Evolutionary conservation across 2,113 vertebrate genomes (phyloP).

Genomic region (Paraplagusia blochii): DNA sequence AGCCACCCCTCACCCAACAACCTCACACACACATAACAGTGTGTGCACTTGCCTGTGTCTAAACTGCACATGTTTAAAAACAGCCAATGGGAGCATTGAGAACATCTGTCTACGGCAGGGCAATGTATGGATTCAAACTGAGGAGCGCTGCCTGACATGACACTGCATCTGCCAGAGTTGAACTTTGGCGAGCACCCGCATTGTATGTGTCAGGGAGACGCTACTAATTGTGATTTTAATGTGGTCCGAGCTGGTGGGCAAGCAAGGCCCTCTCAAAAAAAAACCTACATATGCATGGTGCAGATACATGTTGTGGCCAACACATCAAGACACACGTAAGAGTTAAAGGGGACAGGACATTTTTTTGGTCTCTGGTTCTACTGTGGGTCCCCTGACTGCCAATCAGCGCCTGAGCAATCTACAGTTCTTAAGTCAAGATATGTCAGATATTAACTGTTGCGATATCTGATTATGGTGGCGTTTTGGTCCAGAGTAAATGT

Average conservation of each 20-base stretch:
- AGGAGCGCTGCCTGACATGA: conserved; percentile 41
- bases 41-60: not conserved
- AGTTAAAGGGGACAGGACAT: conserved; percentile 49
- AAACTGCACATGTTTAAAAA: conserved; percentile 22
- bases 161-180: conserved; percentile 42
- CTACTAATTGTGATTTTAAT: conserved; percentile 69
- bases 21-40: not conserved
- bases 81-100: conserved; percentile 33
- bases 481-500: too few relatives aligned
- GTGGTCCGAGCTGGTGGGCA: conserved; percentile 33
- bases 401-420: conserved; percentile 47
- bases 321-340: conserved; percentile 36
- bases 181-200: conserved; percentile 12
- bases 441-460: too few relatives aligned
- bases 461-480: too few relatives aligned
- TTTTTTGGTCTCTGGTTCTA: conserved; percentile 37
- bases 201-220: conserved; percentile 44
- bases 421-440: too few relatives aligned
- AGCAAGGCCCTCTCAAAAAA: conserved; percentile 26
- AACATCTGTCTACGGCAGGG: conserved; percentile 21
- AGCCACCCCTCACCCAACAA: conserved; percentile 34
- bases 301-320: conserved; percentile 40
- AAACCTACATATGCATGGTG: conserved; percentile 38
- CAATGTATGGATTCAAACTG: conserved; percentile 26
- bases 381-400: conserved; percentile 35